phyloP scores from a whole-genome alignment of 1,140 invertebrate species.

The Heliothis subflexa region DNA sequence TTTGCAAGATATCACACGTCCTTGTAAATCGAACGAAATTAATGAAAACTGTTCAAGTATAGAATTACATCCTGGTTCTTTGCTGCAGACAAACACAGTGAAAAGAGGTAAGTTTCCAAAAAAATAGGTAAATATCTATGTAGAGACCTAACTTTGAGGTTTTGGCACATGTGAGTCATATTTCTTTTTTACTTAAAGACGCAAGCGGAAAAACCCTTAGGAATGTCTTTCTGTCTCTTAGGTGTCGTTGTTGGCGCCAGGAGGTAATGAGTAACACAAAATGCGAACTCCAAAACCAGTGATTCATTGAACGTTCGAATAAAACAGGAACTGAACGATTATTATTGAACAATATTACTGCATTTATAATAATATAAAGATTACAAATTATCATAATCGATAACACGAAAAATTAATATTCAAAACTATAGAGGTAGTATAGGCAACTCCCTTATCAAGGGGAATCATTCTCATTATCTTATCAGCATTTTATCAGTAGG shows the following conservation, averaged over 20 bases:
- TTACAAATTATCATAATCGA: neutral
- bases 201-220: too few relatives aligned
- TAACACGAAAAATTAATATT: conserved; percentile 19
- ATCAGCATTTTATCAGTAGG: conserved; percentile 16
- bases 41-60: neutral
- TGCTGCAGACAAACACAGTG: too few relatives aligned
- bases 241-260: too few relatives aligned
- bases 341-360: conserved; percentile 3
- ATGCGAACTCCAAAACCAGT: too few relatives aligned
- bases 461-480: neutral
- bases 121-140: too few relatives aligned
- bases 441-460: neutral
- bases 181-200: too few relatives aligned
- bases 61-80: too few relatives aligned
- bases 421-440: neutral
- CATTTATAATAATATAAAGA: neutral
- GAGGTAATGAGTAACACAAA: too few relatives aligned
- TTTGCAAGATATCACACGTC: conserved; percentile 27
- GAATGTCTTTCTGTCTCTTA: too few relatives aligned
- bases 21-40: neutral
- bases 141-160: too few relatives aligned
- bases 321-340: neutral
- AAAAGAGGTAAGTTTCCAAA: too few relatives aligned
- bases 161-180: too few relatives aligned
- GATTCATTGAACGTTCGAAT: neutral